Base-by-base conservation (phyloP, 2,888 invertebrate species). In the Sipha maydis region DNA sequence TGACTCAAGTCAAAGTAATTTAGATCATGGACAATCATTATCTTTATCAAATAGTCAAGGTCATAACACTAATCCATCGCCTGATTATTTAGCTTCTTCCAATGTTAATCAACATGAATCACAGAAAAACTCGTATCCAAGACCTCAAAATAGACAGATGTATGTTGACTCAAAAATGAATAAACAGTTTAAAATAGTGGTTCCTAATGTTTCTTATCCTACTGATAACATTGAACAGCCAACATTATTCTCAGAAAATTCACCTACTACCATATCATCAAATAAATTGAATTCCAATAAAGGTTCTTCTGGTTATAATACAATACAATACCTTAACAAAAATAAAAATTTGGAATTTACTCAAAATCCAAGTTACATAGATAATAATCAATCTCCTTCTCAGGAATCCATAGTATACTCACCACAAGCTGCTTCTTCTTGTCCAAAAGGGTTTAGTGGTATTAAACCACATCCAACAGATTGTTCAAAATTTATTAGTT, bases 401-500 rank as follows among this genome's bases (percentile, higher is more conserved):
- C 41, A 85, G 54, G 48, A 48, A 61, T 41, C 79, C 21, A n/a
- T 38, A 1, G 25, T 41, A 31, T 77, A 76, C 38, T 54, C 69
- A 41, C 3, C 71, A 54, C 11, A 48, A 54, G 38, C 41, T 14
- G 54, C 41, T 25, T 31, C 34, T 61, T 19, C 75, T 34, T 95
- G 95, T 91, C 93, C 93, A 0, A 90, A 91, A 0, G 92, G 92
- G 25, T 91, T 92, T 0, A 93, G 91, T 79, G 95, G 95, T 0
- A 90, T 94, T 21, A 91, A 93, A 56, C 93, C 93, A 0, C 94
- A 95, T 92, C 94, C 94, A 0, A 91, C 91, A 0, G 93, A 94
- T 89, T 95, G 95, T 90, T 92, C 92, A 0, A 94, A 94, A 91
- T 95, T 94, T 91, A 90, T 95, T 31, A 94, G 94, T 90, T 95